phyloP scores from a whole-genome alignment of 2,888 invertebrate species.

The Cephus pulcher region DNA sequence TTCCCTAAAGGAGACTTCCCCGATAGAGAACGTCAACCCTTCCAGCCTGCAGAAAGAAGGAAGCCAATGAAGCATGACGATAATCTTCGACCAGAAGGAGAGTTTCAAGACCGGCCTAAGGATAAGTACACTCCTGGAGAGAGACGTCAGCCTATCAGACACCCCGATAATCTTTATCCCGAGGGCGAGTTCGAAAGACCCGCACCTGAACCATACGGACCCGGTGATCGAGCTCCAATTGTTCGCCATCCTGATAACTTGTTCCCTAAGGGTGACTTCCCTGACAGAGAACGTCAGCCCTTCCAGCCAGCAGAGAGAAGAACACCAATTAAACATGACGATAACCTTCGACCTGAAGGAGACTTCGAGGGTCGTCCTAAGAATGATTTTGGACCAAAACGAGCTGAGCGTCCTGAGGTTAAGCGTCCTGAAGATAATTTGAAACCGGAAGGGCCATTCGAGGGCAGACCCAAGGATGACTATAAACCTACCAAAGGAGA shows the following conservation, averaged over 20 bases:
- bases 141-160: slow-evolving; percentile 35
- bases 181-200: slow-evolving; percentile 67
- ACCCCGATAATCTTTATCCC: slow-evolving; percentile 47
- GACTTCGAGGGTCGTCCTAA: slow-evolving; percentile 65
- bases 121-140: slow-evolving; percentile 61
- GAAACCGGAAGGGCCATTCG: slow-evolving; percentile 62
- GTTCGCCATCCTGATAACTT: slow-evolving; percentile 60
- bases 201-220: slow-evolving; percentile 60
- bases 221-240: slow-evolving; percentile 59
- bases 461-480: slow-evolving; percentile 67
- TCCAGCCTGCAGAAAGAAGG: slow-evolving; percentile 55
- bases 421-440: slow-evolving; percentile 69
- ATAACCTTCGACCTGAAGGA: slow-evolving; percentile 69
- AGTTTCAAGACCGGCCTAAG: slow-evolving; percentile 62
- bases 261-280: slow-evolving; percentile 68
- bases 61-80: slow-evolving; percentile 56
- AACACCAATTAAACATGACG: slow-evolving; percentile 63
- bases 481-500: slow-evolving; percentile 65
- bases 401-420: slow-evolving; percentile 61
- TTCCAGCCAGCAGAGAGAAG: slow-evolving; percentile 62
- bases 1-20: slow-evolving; percentile 69
- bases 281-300: slow-evolving; percentile 34
- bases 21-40: slow-evolving; percentile 36
- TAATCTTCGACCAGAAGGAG: slow-evolving; percentile 66
- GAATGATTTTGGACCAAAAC: slow-evolving; percentile 33